Percentiles rank a stretch among this genome's conserved stretches.
Evolutionary conservation across 2,888 invertebrate genomes (phyloP).

Genomic region (Xestia rhomboidea): DNA sequence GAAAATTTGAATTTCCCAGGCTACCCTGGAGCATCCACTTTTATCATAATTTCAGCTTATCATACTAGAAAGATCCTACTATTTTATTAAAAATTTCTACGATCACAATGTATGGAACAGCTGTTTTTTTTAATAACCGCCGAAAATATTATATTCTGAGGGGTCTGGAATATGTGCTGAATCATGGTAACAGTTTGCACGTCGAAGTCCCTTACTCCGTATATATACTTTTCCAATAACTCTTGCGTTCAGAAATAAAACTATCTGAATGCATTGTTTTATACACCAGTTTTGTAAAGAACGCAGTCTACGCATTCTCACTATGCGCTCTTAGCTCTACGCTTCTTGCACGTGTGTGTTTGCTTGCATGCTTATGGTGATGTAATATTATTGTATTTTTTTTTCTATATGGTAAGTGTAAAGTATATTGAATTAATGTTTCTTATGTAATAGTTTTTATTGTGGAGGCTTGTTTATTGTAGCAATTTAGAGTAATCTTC

Average conservation of each 20-base stretch:
- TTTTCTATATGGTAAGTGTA: constrained; percentile 11
- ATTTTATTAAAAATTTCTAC: neutral
- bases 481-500: constrained; percentile 4
- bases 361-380: constrained; percentile 31
- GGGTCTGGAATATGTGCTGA: neutral
- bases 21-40: too few species aligned
- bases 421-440: constrained; percentile 24
- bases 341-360: constrained; percentile 36
- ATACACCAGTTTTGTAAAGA: neutral
- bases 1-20: too few species aligned
- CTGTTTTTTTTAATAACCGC: neutral
- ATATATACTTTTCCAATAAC: neutral
- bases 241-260: neutral
- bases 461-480: constrained; percentile 17
- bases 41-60: neutral
- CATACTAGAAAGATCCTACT: neutral
- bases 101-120: neutral
- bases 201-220: neutral
- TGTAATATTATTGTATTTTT: constrained; percentile 17
- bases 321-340: constrained; percentile 11
- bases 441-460: constrained; percentile 34
- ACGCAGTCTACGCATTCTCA: constrained; percentile 18
- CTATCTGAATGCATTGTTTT: neutral
- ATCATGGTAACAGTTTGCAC: neutral
- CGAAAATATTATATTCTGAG: neutral